Percentiles rank a stretch among this genome's conserved stretches.
These are phyloP conservation scores for Caerostris darwini DNA, from an alignment of 1,140 invertebrate genomes.

Conservation along the genomic window DNA sequence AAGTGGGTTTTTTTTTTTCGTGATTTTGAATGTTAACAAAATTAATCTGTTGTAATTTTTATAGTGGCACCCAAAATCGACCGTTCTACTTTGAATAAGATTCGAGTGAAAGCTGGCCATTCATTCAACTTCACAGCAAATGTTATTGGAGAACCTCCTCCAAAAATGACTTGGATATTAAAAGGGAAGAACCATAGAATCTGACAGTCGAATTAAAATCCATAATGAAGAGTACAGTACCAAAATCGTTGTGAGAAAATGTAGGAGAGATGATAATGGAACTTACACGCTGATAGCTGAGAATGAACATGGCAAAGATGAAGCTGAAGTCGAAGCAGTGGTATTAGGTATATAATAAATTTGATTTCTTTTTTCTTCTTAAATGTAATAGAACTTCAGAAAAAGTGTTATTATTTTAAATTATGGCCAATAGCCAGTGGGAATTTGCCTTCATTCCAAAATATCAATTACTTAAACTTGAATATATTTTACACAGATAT, in stretches of 20 bases:
- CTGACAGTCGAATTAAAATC: constrained; percentile 82
- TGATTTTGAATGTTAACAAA: too few species aligned
- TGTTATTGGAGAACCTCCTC: constrained; percentile 83
- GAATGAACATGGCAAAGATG: constrained; percentile 95
- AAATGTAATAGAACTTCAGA: too few species aligned
- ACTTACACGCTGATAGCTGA: constrained; percentile 94
- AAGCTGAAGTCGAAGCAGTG: constrained; percentile 95
- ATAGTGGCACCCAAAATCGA: constrained; percentile 82
- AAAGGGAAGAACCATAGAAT: constrained; percentile 85
- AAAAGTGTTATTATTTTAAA: too few species aligned
- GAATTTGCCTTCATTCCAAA: too few species aligned
- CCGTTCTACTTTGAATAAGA: constrained; percentile 84
- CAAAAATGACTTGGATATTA: constrained; percentile 85
- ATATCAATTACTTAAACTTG: too few species aligned
- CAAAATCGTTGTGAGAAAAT: constrained; percentile 82
- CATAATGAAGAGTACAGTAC: constrained; percentile 82
- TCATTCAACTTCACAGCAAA: constrained; percentile 85
- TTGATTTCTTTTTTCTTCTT: background rate
- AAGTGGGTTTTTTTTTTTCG: too few species aligned
- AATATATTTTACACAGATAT: too few species aligned
- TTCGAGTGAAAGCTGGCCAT: constrained; percentile 88
- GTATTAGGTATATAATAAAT: constrained; percentile 86
- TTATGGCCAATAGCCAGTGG: too few species aligned
- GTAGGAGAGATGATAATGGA: constrained; percentile 89
- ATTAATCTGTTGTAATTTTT: too few species aligned